Conservation (phyloP, 1,140 invertebrate species). For the Drosophila nigromelanica region DNA sequence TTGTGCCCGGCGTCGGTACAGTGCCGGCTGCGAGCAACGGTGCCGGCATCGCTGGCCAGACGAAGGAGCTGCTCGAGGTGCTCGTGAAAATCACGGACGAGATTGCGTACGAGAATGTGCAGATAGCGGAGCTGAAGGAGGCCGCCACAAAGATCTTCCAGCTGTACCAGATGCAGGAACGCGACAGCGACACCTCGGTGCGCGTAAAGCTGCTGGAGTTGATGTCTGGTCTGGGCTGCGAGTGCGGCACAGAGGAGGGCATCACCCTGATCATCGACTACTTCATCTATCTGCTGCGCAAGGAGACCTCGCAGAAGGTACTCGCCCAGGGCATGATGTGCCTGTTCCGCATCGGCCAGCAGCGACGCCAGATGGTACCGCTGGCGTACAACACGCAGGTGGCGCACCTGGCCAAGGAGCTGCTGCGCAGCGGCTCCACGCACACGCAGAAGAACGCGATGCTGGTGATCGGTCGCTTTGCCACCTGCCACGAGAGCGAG, state of each 20-base stretch:
- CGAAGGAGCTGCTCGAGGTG: slow-evolving; percentile 69
- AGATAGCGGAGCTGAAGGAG: slow-evolving; percentile 63
- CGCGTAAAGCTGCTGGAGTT: slow-evolving; percentile 73
- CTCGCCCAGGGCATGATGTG: slow-evolving; percentile 82
- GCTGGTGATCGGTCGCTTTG: slow-evolving; percentile 88
- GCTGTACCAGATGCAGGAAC: slow-evolving; percentile 72
- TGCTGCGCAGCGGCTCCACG: slow-evolving; percentile 90
- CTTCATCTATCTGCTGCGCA: slow-evolving; percentile 89
- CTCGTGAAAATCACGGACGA: slow-evolving; percentile 79
- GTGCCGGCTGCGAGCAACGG: background rate
- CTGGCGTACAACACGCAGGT: slow-evolving; percentile 73
- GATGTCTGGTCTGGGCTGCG: slow-evolving; percentile 67
- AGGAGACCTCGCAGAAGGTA: slow-evolving; percentile 93
- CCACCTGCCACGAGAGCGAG: slow-evolving; percentile 85
- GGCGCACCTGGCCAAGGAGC: slow-evolving; percentile 85
- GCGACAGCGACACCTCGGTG: slow-evolving; percentile 72
- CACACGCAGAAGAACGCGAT: slow-evolving; percentile 92
- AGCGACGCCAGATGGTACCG: slow-evolving; percentile 57
- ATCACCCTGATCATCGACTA: slow-evolving; percentile 86
- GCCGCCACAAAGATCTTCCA: slow-evolving; percentile 63
- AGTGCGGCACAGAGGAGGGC: slow-evolving; percentile 56
- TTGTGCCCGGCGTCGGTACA: background rate
- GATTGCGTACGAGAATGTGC: slow-evolving; percentile 64
- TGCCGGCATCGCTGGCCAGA: slow-evolving; percentile 5
- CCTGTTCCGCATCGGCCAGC: slow-evolving; percentile 72